Evolutionary conservation across 2,113 vertebrate genomes (phyloP), one percentile per base, ranked within the genome.

Genomic region (Mystacornis crossleyi): DNA sequence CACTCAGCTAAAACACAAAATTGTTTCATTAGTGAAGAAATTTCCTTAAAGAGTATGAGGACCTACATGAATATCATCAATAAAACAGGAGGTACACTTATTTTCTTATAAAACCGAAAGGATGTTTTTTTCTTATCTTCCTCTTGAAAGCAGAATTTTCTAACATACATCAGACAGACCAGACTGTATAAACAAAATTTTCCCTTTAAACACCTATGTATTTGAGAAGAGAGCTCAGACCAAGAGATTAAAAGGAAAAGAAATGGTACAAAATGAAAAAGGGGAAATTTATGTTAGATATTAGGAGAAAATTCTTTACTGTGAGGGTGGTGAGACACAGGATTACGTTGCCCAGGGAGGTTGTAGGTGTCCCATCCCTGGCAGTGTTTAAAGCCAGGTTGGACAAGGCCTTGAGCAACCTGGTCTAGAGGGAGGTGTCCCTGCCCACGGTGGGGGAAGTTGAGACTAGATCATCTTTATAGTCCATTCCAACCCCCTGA

Each of bases 401-500:
- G 14, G n/a, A 47, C 9, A 34, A 34, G 9, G 12, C 40, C 25
- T 48, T 54, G 40, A 33, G 47, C 14, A 48, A 33, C 20, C 20
- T 23, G 25, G 9, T 34, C 29, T 26, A 15, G 9, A 31, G 29
- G 14, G 20, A 82, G 12, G 8, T 69, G 12, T 4, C 29, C 29
- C 24, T 47, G 24, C 9, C 47, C 14, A 18, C 0, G 1, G 13
- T 3, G 2, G 4, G 3, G 19, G n/a, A 45, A 38, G 3, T 10
- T 67, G 53, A 24, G 9, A 40, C n/a, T 18, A 17, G 6, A 4
- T 53, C 15, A n/a, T 53, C 38, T 40, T 53, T 31, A 34, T 21
- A 45, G 20, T 15, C 14, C 19, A 31, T 75, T 69, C 5, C 40
- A 69, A 26, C 1, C 6, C 12, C 4, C 31, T 31, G 21, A 29